These are phyloP conservation scores for Aporrectodea caliginosa DNA, from an alignment of 1,140 invertebrate species.

Conservation along the genomic window DNA sequence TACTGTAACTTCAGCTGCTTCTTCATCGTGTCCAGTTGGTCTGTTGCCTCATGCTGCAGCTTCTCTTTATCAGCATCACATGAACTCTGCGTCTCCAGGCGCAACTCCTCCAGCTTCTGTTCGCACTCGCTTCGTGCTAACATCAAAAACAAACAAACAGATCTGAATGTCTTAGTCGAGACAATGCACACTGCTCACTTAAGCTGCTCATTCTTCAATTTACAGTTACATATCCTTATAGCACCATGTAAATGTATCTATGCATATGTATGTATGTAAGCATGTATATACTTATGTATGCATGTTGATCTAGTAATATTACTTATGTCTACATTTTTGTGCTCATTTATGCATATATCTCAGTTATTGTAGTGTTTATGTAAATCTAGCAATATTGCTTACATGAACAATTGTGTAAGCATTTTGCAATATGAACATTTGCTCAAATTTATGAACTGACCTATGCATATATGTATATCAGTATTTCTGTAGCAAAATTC, in stretches of 20 bases:
- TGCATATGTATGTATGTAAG: neutral
- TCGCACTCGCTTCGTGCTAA: neutral
- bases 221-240: neutral
- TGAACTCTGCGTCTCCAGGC: neutral
- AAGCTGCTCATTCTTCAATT: neutral
- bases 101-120: neutral
- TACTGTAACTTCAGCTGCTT: slow-evolving; percentile 11
- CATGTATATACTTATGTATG: neutral
- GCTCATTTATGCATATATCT: no score
- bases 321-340: no score
- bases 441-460: no score
- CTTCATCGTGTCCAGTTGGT: neutral
- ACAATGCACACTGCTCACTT: neutral
- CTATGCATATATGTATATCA: no score
- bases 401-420: no score
- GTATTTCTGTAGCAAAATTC: no score
- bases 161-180: neutral
- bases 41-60: neutral
- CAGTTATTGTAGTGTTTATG: no score
- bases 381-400: no score
- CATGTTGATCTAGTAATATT: neutral
- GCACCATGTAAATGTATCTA: neutral
- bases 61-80: neutral
- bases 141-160: no score
- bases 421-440: no score